These are phyloP conservation scores for Diabrotica virgifera DNA, from an alignment of 1,140 invertebrate species.

Conservation along the genomic window DNA sequence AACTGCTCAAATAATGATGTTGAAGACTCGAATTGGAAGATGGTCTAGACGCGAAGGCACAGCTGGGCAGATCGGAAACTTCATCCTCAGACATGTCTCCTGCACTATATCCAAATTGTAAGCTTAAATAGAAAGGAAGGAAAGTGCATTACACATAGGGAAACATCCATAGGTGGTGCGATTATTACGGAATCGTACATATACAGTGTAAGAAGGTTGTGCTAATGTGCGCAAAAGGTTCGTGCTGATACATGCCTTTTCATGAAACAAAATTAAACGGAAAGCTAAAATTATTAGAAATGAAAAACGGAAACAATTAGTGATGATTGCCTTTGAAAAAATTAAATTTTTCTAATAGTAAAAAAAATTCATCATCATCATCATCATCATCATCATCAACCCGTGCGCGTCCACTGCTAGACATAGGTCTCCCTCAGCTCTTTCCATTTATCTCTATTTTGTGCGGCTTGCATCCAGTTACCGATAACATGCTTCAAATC, in stretches of 20 bases:
- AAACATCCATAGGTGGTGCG: conserved; percentile 11
- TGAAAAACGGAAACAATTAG: too few species aligned
- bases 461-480: too few species aligned
- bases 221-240: background rate
- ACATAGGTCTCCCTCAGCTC: too few species aligned
- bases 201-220: background rate
- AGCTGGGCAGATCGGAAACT: conserved; percentile 62
- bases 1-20: conserved; percentile 46
- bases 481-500: too few species aligned
- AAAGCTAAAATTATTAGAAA: too few species aligned
- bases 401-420: too few species aligned
- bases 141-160: conserved; percentile 16
- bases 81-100: conserved; percentile 56
- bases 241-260: background rate
- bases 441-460: too few species aligned
- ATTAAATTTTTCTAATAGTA: too few species aligned
- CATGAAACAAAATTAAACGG: background rate
- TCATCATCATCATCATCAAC: too few species aligned
- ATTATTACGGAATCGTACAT: background rate
- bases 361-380: too few species aligned
- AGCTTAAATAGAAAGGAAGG: conserved; percentile 40
- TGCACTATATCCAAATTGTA: conserved; percentile 54
- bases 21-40: conserved; percentile 41
- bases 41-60: conserved; percentile 61
- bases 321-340: too few species aligned